Percentiles rank a stretch among this genome's conserved stretches.
Conservation (phyloP, 2,888 invertebrate genomes). For the Platynereis dumerilii region DNA sequence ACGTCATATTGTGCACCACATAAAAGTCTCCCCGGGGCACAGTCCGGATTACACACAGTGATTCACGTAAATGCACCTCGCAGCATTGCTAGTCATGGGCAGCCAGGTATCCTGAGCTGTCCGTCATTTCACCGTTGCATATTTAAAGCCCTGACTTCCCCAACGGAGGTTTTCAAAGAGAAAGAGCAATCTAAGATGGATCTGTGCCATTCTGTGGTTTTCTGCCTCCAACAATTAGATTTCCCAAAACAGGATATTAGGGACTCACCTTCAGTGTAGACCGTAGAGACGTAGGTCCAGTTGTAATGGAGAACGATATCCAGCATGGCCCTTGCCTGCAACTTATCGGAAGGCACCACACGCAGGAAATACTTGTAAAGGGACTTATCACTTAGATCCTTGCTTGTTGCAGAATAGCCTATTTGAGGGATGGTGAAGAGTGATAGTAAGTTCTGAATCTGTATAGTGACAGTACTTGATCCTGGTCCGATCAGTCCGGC, state of each 20-base stretch:
- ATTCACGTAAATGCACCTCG: too few relatives aligned
- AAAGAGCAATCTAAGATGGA: too few relatives aligned
- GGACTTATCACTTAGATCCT: conserved; percentile 77
- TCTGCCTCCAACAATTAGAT: too few relatives aligned
- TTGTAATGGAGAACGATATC: conserved; percentile 67
- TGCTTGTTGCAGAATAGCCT: conserved; percentile 79
- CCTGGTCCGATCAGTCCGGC: conserved; percentile 79
- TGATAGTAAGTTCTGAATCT: conserved; percentile 78
- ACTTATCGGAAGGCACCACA: conserved; percentile 79
- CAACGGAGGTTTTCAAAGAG: too few relatives aligned
- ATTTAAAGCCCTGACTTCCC: too few relatives aligned
- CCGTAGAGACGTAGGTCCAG: conserved; percentile 81
- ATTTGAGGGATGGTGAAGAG: conserved; percentile 73
- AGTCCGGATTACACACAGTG: too few relatives aligned
- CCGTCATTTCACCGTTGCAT: too few relatives aligned
- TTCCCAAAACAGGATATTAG: not conserved
- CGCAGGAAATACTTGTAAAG: conserved; percentile 79
- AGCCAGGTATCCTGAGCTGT: too few relatives aligned
- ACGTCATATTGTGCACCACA: too few relatives aligned
- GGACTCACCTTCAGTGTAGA: conserved; percentile 76
- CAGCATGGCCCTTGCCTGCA: conserved; percentile 77
- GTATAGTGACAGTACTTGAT: conserved; percentile 74
- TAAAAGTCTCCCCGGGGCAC: too few relatives aligned
- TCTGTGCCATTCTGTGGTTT: too few relatives aligned
- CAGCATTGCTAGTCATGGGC: too few relatives aligned